These are phyloP conservation scores for Caloenas nicobarica DNA, from an alignment of 2,113 vertebrate species.

Conservation along the genomic window DNA sequence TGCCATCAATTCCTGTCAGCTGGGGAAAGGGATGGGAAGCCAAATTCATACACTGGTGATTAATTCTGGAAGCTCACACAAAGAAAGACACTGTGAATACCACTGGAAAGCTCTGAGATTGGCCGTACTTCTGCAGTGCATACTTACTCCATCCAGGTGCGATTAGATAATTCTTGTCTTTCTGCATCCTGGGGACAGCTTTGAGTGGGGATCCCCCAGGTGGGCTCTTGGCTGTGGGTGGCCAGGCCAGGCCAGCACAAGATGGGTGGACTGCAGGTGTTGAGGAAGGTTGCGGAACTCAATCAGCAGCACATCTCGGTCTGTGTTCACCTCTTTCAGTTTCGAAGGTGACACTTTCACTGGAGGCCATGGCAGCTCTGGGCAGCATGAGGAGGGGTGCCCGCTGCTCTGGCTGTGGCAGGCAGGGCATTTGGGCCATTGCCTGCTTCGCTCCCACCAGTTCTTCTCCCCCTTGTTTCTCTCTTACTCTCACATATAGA, in stretches of 20 bases:
- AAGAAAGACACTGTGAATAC: constrained; percentile 18
- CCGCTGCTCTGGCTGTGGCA: background rate
- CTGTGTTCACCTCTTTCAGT: background rate
- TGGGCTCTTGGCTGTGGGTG: background rate
- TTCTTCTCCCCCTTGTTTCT: background rate
- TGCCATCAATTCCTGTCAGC: constrained; percentile 61
- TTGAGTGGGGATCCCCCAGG: background rate
- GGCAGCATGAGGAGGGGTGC: background rate
- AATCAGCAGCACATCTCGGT: background rate
- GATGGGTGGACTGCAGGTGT: background rate
- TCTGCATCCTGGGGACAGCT: background rate
- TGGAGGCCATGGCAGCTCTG: background rate
- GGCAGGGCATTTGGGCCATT: background rate
- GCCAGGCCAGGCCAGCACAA: background rate
- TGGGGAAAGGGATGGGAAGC: constrained; percentile 6
- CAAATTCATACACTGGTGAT: constrained; percentile 35
- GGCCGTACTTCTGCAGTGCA: background rate
- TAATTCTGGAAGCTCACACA: constrained; percentile 7
- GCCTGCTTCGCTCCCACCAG: background rate
- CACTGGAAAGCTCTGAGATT: constrained; percentile 1
- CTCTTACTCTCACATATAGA: background rate
- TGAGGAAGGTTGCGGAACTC: background rate
- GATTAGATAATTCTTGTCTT: background rate
- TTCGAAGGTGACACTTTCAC: background rate
- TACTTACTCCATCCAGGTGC: background rate